Conservation (phyloP, 2,797 vertebrate genomes). For the Phaenicophaeus curvirostris region DNA sequence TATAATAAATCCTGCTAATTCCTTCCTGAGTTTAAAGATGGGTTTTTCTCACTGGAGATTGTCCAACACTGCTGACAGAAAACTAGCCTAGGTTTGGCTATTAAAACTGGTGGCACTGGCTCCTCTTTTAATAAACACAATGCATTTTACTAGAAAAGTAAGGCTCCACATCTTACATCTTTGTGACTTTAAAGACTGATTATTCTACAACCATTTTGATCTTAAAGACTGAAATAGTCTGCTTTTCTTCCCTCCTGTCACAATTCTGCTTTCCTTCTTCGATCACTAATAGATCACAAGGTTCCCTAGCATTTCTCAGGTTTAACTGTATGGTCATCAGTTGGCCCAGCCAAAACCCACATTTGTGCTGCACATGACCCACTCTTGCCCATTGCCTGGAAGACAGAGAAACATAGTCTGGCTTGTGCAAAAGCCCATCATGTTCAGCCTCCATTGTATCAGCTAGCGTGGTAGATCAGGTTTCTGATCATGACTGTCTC, state of each 20-base stretch:
- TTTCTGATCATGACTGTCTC: background rate
- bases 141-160: background rate
- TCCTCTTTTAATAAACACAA: background rate
- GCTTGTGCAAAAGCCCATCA: background rate
- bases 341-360: background rate
- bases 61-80: background rate
- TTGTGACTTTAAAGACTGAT: background rate
- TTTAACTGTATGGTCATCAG: background rate
- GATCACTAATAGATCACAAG: background rate
- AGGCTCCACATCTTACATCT: background rate
- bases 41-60: background rate
- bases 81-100: background rate
- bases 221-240: background rate
- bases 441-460: background rate
- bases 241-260: background rate
- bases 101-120: background rate
- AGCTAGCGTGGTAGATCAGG: background rate
- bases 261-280: background rate
- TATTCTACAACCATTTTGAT: background rate
- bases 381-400: background rate
- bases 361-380: background rate
- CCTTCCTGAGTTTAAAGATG: background rate
- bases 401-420: background rate
- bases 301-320: background rate
- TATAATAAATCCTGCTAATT: background rate